Evolutionary conservation across 2,888 invertebrate species (phyloP).

Genomic region (Sarcophaga subvicina): DNA sequence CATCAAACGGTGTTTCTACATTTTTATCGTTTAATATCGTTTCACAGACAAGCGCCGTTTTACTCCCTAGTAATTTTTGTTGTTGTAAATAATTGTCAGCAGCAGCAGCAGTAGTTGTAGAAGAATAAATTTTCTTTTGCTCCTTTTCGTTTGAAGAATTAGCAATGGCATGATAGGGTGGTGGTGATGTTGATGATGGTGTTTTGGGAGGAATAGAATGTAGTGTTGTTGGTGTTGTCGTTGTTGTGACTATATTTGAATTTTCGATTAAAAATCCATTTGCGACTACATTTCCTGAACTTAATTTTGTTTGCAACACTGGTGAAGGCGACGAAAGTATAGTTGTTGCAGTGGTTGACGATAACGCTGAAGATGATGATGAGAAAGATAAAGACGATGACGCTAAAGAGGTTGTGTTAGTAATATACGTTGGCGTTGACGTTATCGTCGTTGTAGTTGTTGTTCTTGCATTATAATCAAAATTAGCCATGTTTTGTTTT

Average conservation of each 20-base stretch:
- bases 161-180: constrained; percentile 19
- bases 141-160: constrained; percentile 35
- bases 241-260: constrained; percentile 29
- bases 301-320: constrained; percentile 31
- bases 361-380: constrained; percentile 7
- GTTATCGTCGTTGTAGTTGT: constrained; percentile 27
- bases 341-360: not conserved
- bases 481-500: constrained; percentile 44
- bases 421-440: constrained; percentile 1
- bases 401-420: not conserved
- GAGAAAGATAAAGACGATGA: constrained; percentile 7
- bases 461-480: constrained; percentile 49
- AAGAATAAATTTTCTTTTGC: not conserved
- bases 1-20: constrained; percentile 28
- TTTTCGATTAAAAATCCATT: constrained; percentile 64
- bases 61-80: constrained; percentile 32
- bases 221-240: constrained; percentile 16
- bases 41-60: constrained; percentile 20
- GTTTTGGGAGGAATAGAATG: not conserved
- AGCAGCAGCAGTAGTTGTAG: constrained; percentile 21
- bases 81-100: constrained; percentile 44
- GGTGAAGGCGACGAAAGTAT: constrained; percentile 30
- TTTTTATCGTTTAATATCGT: constrained; percentile 43
- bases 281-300: constrained; percentile 45
- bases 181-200: constrained; percentile 33